Base-by-base conservation (phyloP, 64 coral and sea anemone species). In the Stylophora pistillata region DNA sequence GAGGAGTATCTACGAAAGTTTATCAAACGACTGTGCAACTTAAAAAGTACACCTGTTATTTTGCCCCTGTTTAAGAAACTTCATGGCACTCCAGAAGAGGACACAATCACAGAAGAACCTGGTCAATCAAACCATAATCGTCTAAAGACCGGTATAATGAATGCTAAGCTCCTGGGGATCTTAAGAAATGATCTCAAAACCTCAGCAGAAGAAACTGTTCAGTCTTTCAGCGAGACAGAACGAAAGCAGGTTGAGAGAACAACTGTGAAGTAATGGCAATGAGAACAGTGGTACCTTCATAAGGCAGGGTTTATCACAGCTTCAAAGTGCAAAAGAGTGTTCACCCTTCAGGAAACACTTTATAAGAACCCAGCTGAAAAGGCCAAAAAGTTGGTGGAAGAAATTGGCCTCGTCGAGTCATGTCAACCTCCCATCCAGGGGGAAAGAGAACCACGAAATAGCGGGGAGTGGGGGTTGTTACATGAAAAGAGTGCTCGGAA, bases 51-150 rank as follows among this genome's bases (percentile, higher is more conserved):
- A 86, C 92, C 87, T 71, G 80, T 82, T 58, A 94, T 89, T 21
- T 94, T 94, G 79, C 92, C 87, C 30, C 79, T 94, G 21, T 89
- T 94, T 57, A 75, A n/a, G 77, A 94, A 94, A 65, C 79, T 89
- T 25, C 86, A 94, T 58, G 6, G 29, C 13, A 62, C 13, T 59
- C 13, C 78, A 74, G 75, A 89, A 90, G 81, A 0, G 86, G 90
- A 91, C 58, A 86, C 37, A 71, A 28, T 71, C 59, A 20, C 70
- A 18, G 66, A 78, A 31, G 74, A 86, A 86, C 59, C 81, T 78
- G 82, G 30, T 21, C 60, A 92, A 78, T 86, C 74, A 69, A 71
- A 18, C 61, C 5, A 23, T 20, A 79, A 87, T 10, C 78, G 18
- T 41, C 30, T 74, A 58, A 37, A 77, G 90, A 79, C 30, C 55